Conservation (phyloP, 2,888 invertebrate species). For the Plebejus anna region DNA sequence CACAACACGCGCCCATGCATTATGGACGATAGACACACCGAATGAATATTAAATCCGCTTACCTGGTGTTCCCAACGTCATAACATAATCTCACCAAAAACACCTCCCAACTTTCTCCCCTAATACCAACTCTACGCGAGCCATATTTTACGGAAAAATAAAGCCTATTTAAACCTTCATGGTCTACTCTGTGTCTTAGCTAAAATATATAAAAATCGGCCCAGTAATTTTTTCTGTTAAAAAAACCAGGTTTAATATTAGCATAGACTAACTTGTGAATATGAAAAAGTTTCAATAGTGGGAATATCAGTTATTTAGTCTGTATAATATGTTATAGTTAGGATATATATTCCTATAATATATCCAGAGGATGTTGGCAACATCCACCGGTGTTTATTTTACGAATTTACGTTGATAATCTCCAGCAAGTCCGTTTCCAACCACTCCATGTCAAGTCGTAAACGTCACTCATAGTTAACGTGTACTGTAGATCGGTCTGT, state of each 20-base stretch:
- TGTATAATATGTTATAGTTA: not conserved
- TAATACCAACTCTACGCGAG: too few species aligned
- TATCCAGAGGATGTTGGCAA: not conserved
- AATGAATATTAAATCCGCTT: slow-evolving; percentile 40
- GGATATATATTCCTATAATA: not conserved
- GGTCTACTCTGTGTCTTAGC: too few species aligned
- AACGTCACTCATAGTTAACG: slow-evolving; percentile 3
- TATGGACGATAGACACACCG: slow-evolving; percentile 37
- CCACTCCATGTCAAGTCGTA: not conserved
- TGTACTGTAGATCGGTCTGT: not conserved
- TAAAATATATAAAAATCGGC: too few species aligned
- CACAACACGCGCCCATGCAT: slow-evolving; percentile 35
- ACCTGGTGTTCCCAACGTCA: slow-evolving; percentile 1
- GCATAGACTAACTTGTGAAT: too few species aligned
- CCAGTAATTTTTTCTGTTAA: too few species aligned
- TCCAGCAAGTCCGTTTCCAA: not conserved
- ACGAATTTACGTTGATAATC: slow-evolving; percentile 4
- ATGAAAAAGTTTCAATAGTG: too few species aligned
- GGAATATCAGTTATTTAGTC: too few species aligned
- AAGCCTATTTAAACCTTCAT: too few species aligned
- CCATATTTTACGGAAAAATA: too few species aligned
- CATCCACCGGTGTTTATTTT: not conserved
- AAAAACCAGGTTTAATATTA: too few species aligned
- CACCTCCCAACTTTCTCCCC: not conserved
- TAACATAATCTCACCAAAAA: not conserved